These are phyloP conservation scores for Telmatherina bonti DNA, from an alignment of 2,797 vertebrate species.

Conservation along the genomic window DNA sequence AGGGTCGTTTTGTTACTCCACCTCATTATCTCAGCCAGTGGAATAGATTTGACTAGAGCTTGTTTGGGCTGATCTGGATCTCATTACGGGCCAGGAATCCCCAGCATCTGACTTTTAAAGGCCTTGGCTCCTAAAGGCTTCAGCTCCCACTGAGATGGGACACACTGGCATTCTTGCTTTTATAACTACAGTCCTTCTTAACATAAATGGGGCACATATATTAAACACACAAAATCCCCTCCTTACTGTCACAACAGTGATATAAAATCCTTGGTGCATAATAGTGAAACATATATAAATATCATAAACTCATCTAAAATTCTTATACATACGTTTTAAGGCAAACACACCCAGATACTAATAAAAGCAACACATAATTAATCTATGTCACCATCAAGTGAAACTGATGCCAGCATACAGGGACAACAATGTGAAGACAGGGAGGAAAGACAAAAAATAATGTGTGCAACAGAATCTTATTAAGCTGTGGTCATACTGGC, in stretches of 20 bases:
- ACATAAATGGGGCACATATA: conserved; percentile 11
- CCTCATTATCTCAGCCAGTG: conserved; percentile 62
- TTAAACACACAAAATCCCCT: conserved; percentile 15
- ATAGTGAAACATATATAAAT: conserved; percentile 26
- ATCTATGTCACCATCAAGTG: conserved; percentile 9
- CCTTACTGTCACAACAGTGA: conserved; percentile 15
- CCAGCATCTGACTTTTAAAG: conserved; percentile 73
- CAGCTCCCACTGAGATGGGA: conserved; percentile 63
- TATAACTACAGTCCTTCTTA: conserved; percentile 38
- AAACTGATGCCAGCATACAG: conserved; percentile 4
- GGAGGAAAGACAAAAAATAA: conserved; percentile 22
- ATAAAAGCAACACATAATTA: conserved; percentile 8
- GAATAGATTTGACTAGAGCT: conserved; percentile 50
- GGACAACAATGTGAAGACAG: conserved; percentile 21
- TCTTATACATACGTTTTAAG: not conserved
- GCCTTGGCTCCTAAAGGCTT: conserved; percentile 61
- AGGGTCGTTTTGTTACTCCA: conserved; percentile 33
- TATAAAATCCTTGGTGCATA: conserved; percentile 18
- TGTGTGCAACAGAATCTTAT: conserved; percentile 33
- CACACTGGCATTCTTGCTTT: conserved; percentile 55
- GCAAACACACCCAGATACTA: conserved; percentile 17
- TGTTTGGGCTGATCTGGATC: conserved; percentile 74
- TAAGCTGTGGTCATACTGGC: conserved; percentile 45
- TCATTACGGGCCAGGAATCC: conserved; percentile 75
- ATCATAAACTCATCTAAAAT: conserved; percentile 20